Evolutionary conservation across 2,797 vertebrate genomes (phyloP), one percentile per base, ranked within the genome.

Genomic region (Heteromormyrus szaboi): DNA sequence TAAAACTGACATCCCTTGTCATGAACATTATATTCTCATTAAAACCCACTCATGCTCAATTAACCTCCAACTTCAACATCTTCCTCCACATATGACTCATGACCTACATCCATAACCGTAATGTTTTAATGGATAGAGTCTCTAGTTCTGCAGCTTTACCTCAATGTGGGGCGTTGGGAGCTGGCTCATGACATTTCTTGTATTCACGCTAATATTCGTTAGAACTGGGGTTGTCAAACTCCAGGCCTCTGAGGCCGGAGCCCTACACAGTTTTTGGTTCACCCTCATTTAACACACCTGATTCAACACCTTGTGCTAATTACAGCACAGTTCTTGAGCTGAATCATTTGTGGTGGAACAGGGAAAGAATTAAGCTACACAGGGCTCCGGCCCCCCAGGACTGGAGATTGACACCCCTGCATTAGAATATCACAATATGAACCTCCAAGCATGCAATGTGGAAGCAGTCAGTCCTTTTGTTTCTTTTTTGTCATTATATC

Each of bases 21-120:
- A 54, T 56, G 46, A 33, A 37, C 85, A 87, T 65, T 68, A 25
- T 44, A 68, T 87, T 87, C 59, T 87, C 41, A 87, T 87, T 87
- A 87, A 65, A 87, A 87, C 59, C 56, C 44, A 87, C 14, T 87
- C 59, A 87, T 62, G 54, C 41, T 68, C 56, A 48, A 87, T 87
- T 87, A 87, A 87, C 41, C 86, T 87, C 56, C 41, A 14, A 87
- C 41, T 68, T 87, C 41, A 87, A 68, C n/a, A 48, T 65, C 41
- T 59, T 87, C 62, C 56, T 25, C 41, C 59, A 25, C 37, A 48
- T 22, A 87, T 87, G 25, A 87, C 41, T 65, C 37, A 25, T 46
- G 44, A 6, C 7, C 86, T 25, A 68, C 59, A 87, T 46, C 59
- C 59, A 68, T 87, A 87, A 87, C 41, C 11, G 33, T 86, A 29